These are phyloP conservation scores for Callocephalon fimbriatum DNA, from an alignment of 2,113 vertebrate species.

Conservation along the genomic window DNA sequence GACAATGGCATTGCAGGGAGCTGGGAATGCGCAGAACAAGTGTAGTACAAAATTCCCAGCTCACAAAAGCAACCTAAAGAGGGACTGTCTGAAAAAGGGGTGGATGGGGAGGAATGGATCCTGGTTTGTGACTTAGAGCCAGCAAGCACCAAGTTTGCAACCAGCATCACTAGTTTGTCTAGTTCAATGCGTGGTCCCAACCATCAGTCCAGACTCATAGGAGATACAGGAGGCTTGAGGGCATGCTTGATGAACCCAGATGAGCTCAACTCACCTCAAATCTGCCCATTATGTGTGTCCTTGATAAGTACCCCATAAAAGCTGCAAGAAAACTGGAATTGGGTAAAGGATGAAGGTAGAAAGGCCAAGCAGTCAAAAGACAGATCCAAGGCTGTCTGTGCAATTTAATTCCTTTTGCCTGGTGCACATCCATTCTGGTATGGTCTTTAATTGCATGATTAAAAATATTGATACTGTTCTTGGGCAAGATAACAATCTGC, in stretches of 20 bases:
- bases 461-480: conserved; percentile 6
- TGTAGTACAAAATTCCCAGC: fast-evolving
- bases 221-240: background rate
- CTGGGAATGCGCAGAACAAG: background rate
- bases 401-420: background rate
- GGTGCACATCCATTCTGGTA: background rate
- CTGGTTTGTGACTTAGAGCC: background rate
- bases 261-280: background rate
- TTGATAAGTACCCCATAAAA: background rate
- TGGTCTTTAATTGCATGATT: conserved; percentile 3
- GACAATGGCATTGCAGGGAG: background rate
- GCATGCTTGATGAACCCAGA: background rate
- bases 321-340: background rate
- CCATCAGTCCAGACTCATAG: background rate
- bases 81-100: background rate
- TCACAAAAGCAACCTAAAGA: fast-evolving
- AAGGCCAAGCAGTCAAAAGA: background rate
- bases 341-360: background rate
- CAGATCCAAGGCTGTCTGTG: background rate
- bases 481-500: background rate
- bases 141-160: background rate
- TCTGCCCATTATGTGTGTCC: background rate
- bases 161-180: background rate
- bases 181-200: background rate
- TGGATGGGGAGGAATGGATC: background rate